Evolutionary conservation across 2,888 invertebrate genomes (phyloP).

Genomic region (Andrena bicolor): DNA sequence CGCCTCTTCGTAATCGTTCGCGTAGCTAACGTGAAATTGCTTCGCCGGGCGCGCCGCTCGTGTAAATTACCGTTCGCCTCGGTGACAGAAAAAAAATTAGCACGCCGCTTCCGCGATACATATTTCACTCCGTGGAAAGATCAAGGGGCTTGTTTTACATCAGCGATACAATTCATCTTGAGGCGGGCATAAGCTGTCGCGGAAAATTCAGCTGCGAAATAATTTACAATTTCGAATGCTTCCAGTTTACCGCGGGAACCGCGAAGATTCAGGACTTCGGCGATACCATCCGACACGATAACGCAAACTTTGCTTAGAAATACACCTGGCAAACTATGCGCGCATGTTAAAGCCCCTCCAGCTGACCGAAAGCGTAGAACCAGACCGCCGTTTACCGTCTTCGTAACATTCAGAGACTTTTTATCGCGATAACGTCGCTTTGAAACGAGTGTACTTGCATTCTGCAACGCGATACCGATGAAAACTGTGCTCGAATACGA

Average conservation of each 20-base stretch:
- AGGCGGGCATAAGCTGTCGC: slow-evolving; percentile 18
- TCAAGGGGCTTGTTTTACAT: slow-evolving; percentile 40
- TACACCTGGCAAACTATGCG: background rate
- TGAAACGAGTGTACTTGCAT: background rate
- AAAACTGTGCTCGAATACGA: background rate
- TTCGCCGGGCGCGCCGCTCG: background rate
- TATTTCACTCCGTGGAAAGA: slow-evolving; percentile 39
- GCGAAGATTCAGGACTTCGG: slow-evolving; percentile 17
- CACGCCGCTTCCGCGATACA: slow-evolving; percentile 27
- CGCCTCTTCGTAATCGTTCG: background rate
- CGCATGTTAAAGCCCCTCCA: background rate
- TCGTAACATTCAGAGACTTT: background rate
- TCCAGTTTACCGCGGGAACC: slow-evolving; percentile 1
- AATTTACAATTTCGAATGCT: slow-evolving; percentile 55
- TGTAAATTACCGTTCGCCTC: slow-evolving; percentile 26
- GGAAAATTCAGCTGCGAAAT: slow-evolving; percentile 37
- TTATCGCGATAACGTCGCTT: background rate
- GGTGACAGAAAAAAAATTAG: slow-evolving; percentile 29
- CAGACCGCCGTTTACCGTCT: background rate
- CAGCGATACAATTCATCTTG: slow-evolving; percentile 49
- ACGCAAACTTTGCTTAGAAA: slow-evolving; percentile 38
- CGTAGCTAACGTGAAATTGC: slow-evolving; percentile 18
- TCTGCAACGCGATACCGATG: background rate
- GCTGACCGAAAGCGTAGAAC: background rate
- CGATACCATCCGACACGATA: slow-evolving; percentile 37